A percentile compares a stretch with the other conserved stretches of the same genome.
Conservation (phyloP, 92 coral and sea anemone species). For the Bergia sp. region DNA sequence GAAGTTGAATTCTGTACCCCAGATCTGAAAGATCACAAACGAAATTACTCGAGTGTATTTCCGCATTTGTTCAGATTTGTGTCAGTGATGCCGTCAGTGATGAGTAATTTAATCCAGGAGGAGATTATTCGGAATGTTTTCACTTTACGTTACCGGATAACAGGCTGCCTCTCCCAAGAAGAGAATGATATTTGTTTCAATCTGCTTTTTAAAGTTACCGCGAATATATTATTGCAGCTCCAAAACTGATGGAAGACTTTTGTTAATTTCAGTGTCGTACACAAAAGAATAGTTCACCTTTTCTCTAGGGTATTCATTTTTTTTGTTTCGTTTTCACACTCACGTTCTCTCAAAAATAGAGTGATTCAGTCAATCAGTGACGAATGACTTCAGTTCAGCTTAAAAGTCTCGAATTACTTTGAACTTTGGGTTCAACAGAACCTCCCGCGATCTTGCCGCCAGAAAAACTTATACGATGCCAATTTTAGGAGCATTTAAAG, state of each 20-base stretch:
- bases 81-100: background rate
- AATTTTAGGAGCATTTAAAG: background rate
- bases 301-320: background rate
- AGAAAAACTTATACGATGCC: background rate
- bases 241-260: background rate
- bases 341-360: background rate
- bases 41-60: too few relatives aligned
- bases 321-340: background rate
- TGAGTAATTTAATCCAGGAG: constrained; percentile 10
- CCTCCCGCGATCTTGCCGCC: constrained; percentile 35
- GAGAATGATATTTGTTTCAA: constrained; percentile 8
- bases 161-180: constrained; percentile 39
- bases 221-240: background rate
- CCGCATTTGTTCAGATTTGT: background rate
- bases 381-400: background rate
- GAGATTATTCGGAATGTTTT: constrained; percentile 14
- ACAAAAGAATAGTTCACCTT: background rate
- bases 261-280: background rate
- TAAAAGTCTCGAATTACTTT: constrained; percentile 21
- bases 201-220: background rate
- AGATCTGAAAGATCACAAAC: background rate
- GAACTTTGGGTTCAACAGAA: background rate
- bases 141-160: background rate
- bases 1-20: background rate
- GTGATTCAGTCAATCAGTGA: background rate